phyloP scores from a whole-genome alignment of 2,113 vertebrate species.

The Gambusia holbrooki region DNA sequence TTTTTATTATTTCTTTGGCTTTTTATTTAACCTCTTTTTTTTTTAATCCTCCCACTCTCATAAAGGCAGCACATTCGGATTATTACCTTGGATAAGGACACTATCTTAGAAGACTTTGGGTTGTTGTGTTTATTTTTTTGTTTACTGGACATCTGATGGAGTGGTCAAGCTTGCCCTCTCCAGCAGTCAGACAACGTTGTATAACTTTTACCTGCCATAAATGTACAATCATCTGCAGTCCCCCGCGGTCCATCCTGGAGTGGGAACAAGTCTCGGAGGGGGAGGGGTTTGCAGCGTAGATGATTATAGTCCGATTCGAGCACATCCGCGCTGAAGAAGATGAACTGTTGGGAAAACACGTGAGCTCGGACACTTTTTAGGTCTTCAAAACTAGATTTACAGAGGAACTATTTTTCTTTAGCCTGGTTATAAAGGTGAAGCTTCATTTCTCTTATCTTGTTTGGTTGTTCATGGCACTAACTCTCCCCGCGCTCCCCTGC shows the following conservation, averaged over 20 bases:
- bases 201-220: conserved; percentile 6
- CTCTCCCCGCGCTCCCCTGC: neutral
- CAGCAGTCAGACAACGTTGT: conserved; percentile 42
- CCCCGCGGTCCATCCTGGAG: conserved; percentile 33
- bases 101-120: conserved; percentile 57
- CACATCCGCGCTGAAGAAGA: conserved; percentile 18
- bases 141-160: conserved; percentile 28
- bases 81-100: conserved; percentile 60
- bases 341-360: conserved; percentile 18
- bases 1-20: conserved; percentile 12
- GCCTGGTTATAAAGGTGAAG: conserved; percentile 51
- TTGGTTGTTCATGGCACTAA: conserved; percentile 55
- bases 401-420: conserved; percentile 59
- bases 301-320: conserved; percentile 24
- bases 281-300: conserved; percentile 25
- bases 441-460: conserved; percentile 56
- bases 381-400: conserved; percentile 49
- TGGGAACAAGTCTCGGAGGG: conserved; percentile 12
- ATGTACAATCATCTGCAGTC: conserved; percentile 24
- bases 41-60: neutral
- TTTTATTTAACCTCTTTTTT: conserved; percentile 61
- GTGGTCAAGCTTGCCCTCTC: conserved; percentile 27
- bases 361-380: conserved; percentile 58
- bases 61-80: conserved; percentile 55
- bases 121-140: conserved; percentile 46